phyloP scores from a whole-genome alignment of 2,797 vertebrate genomes.

The Acestrorhynchus altus region DNA sequence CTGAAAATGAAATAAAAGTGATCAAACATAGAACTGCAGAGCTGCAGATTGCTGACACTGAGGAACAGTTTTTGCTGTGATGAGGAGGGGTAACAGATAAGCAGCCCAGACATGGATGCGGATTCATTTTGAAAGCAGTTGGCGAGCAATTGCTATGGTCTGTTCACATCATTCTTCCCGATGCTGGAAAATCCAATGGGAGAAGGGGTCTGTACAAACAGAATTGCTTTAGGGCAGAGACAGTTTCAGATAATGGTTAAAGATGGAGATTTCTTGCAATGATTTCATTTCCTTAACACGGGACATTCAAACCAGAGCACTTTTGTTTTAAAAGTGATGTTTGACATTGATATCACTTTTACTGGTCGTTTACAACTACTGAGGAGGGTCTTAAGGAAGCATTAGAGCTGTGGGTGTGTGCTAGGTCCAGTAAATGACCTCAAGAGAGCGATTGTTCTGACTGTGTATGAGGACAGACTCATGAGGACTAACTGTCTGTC shows the following conservation, averaged over 20 bases:
- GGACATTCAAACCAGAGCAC: neutral
- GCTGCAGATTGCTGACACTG: neutral
- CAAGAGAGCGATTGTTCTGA: neutral
- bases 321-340: neutral
- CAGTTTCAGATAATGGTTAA: neutral
- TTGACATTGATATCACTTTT: neutral
- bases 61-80: conserved; percentile 9
- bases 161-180: neutral
- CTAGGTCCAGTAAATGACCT: conserved; percentile 1
- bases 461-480: neutral
- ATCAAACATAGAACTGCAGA: neutral
- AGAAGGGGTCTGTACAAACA: neutral
- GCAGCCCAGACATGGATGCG: neutral
- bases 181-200: neutral
- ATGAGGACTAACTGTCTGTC: conserved; percentile 1
- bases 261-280: conserved; percentile 9
- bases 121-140: neutral
- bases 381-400: neutral
- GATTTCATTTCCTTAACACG: conserved; percentile 4
- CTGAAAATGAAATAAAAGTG: neutral
- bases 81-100: conserved; percentile 16
- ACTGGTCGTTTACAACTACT: neutral
- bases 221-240: neutral
- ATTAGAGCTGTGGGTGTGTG: neutral
- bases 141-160: neutral